These are phyloP conservation scores for Emmelina monodactyla DNA, from an alignment of 2,888 invertebrate species.

Conservation along the genomic window DNA sequence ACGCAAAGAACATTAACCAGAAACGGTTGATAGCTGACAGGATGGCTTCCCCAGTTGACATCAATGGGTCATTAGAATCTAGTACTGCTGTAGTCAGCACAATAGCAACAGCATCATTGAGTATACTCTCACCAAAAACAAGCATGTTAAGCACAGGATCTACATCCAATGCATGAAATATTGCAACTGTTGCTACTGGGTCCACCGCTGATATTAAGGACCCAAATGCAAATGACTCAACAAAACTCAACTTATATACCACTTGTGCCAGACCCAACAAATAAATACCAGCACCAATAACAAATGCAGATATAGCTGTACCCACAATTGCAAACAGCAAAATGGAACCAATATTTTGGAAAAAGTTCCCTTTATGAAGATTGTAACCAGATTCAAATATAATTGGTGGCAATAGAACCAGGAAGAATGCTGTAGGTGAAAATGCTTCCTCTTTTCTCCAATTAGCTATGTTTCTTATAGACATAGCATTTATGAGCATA, in stretches of 20 bases:
- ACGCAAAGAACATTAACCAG: constrained; percentile 98
- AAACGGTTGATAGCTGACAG: constrained; percentile 89
- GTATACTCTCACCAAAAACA: constrained; percentile 93
- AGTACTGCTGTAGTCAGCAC: constrained; percentile 92
- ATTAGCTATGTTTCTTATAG: constrained; percentile 87
- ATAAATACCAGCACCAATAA: constrained; percentile 96
- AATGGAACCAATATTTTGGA: constrained; percentile 99
- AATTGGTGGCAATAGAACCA: constrained; percentile 95
- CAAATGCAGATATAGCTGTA: constrained; percentile 95
- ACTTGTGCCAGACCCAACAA: constrained; percentile 90
- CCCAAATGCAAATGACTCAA: constrained; percentile 98
- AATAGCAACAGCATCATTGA: constrained; percentile 98
- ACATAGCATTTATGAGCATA: constrained; percentile 87
- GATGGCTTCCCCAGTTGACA: constrained; percentile 83
- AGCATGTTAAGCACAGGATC: constrained; percentile 99
- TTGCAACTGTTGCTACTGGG: constrained; percentile 98
- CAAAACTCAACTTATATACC: constrained; percentile 90
- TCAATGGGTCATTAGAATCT: constrained; percentile 66
- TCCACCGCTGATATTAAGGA: constrained; percentile 98
- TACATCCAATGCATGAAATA: constrained; percentile 96
- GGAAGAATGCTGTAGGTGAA: constrained; percentile 97
- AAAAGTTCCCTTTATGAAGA: constrained; percentile 95
- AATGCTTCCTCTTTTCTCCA: constrained; percentile 98
- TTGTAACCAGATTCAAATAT: constrained; percentile 99
- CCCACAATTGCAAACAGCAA: constrained; percentile 97